A percentile compares a stretch with the other conserved stretches of the same genome.
Conservation (phyloP, 2,113 vertebrate genomes). For the Aythya baeri region DNA sequence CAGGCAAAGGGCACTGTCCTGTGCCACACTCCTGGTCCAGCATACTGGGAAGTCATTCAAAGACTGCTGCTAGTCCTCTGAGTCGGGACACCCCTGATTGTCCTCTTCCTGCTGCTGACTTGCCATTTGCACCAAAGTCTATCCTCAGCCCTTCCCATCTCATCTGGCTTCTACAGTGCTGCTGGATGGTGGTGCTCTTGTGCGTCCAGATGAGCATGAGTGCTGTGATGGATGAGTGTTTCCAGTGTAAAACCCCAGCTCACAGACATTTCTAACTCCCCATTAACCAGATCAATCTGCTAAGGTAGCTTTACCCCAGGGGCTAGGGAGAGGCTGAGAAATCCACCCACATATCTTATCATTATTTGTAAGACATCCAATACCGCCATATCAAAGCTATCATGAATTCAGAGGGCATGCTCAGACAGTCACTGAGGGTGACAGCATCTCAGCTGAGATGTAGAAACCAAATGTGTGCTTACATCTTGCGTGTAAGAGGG, state of each 20-base stretch:
- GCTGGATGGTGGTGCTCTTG: not conserved
- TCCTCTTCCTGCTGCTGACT: not conserved
- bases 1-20: not conserved
- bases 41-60: not conserved
- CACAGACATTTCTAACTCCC: not conserved
- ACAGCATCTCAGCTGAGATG: not conserved
- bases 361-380: conserved; percentile 4
- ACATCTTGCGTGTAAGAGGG: not conserved
- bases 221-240: not conserved
- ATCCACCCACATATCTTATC: conserved; percentile 30
- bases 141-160: not conserved
- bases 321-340: conserved; percentile 36
- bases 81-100: not conserved
- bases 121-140: not conserved
- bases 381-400: not conserved
- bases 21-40: not conserved
- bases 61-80: not conserved
- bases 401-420: not conserved
- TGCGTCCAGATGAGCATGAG: not conserved
- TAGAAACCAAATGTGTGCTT: not conserved
- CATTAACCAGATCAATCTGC: not conserved
- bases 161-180: not conserved
- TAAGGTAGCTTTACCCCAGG: not conserved
- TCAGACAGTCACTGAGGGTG: conserved; percentile 25
- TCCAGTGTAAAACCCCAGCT: not conserved